phyloP scores from a whole-genome alignment of 2,797 vertebrate species.

The Phoxinus dragarum region DNA sequence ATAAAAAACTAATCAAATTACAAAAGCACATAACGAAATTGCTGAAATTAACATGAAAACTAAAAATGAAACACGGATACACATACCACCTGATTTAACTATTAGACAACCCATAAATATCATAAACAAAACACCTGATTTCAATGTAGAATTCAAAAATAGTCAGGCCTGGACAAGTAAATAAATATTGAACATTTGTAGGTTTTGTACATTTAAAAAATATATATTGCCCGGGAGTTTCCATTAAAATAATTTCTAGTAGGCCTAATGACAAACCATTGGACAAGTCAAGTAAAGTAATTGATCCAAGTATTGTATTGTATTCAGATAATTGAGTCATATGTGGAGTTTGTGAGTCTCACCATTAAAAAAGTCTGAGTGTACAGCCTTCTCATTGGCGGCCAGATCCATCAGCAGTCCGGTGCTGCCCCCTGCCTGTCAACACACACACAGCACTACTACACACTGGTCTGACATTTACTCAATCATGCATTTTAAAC shows the following conservation, averaged over 20 bases:
- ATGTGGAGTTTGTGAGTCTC: conserved; percentile 21
- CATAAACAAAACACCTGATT: neutral
- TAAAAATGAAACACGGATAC: neutral
- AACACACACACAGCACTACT: conserved; percentile 18
- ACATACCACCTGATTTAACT: neutral
- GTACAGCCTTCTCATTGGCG: conserved; percentile 94
- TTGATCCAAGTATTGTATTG: no score
- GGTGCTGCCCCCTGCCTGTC: conserved; percentile 84
- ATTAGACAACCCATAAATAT: neutral
- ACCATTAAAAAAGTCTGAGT: conserved; percentile 95
- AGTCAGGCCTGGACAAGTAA: neutral
- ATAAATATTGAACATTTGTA: neutral
- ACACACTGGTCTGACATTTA: neutral
- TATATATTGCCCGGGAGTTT: neutral
- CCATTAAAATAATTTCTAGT: neutral
- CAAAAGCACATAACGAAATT: neutral
- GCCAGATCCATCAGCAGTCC: conserved; percentile 83
- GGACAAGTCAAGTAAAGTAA: neutral
- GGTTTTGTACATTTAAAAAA: neutral
- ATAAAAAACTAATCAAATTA: neutral
- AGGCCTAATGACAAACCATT: neutral
- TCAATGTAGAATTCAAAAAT: neutral
- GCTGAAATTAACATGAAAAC: no score
- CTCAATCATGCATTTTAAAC: neutral
- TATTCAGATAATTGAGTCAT: neutral